Evolutionary conservation across 1,140 invertebrate genomes (phyloP).

Genomic region (Cecropterus lyciades): DNA sequence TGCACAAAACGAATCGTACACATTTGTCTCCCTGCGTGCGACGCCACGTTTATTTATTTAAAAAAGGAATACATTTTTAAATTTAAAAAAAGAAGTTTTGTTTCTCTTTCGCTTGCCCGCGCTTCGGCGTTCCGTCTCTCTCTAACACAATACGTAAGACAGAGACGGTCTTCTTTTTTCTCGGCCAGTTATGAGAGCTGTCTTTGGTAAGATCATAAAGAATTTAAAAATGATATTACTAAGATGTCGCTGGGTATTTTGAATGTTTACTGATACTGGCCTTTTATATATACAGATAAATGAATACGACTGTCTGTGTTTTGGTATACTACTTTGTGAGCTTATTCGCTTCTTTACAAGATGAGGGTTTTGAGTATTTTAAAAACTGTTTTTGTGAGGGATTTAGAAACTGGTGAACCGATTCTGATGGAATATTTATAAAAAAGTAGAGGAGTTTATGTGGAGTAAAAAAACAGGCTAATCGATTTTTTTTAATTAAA

Average conservation of each 20-base stretch:
- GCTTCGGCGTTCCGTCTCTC: slow-evolving; percentile 44
- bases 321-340: too few relatives aligned
- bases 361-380: too few relatives aligned
- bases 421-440: too few relatives aligned
- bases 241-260: slow-evolving; percentile 54
- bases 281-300: slow-evolving; percentile 22
- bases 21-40: slow-evolving; percentile 67
- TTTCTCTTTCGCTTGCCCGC: slow-evolving; percentile 59
- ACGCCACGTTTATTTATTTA: slow-evolving; percentile 53
- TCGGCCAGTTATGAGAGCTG: slow-evolving; percentile 58
- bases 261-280: slow-evolving; percentile 61
- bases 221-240: slow-evolving; percentile 69
- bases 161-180: slow-evolving; percentile 43
- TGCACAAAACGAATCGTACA: slow-evolving; percentile 56
- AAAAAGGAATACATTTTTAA: slow-evolving; percentile 60
- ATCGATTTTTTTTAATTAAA: too few relatives aligned
- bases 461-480: too few relatives aligned
- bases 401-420: too few relatives aligned
- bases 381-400: too few relatives aligned
- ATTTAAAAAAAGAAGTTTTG: slow-evolving; percentile 64
- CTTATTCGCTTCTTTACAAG: too few relatives aligned
- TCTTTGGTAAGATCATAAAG: slow-evolving; percentile 62
- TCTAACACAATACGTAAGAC: slow-evolving; percentile 28
- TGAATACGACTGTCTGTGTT: not conserved
- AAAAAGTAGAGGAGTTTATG: too few relatives aligned